Base-by-base conservation (phyloP, 2,113 vertebrate genomes). In the Rhineura floridana region DNA sequence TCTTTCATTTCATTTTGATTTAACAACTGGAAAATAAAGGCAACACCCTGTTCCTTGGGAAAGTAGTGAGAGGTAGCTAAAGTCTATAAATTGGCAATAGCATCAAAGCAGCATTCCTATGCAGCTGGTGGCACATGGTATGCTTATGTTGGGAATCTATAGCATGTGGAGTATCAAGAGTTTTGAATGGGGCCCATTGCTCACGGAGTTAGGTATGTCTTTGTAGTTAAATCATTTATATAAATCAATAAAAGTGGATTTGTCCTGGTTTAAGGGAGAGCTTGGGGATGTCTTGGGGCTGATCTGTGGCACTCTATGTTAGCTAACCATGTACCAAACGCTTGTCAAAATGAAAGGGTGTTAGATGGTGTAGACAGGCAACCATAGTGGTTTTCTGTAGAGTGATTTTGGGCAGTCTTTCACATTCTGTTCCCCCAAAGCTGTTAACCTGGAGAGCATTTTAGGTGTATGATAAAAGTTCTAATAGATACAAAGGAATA, bases 21-120 rank as follows among this genome's bases (percentile, higher is more conserved):
- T 81, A 59, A 1, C 85, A 73, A 44, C 5, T 55, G 19, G 89
- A 90, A 91, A 93, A 90, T 44, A 80, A 81, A 67, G 3, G 0
- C 73, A 21, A 42, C 46, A 65, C 33, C 33, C 0, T 0, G 88
- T 87, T 90, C 50, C 50, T 13, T 5, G 87, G 90, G 48, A 75
- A 80, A 87, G 28, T 50, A 88, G 15, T 79, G 6, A 82, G 44
- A 13, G 9, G 59, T 84, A 81, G 90, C 63, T 81, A 5, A 2
- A 75, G 5, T 82, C 11, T 87, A 73, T 84, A 92, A 93, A 90
- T 6, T 3, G 52, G 46, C 83, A 48, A 15, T 65, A 63, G 1
- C 19, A 85, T 73, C 30, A 79, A 85, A 65, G 42, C 33, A 81
- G 86, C 89, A 17, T 91, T 48, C 23, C 75, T 28, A 2, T 13